Evolutionary conservation across 2,113 vertebrate genomes (phyloP), one percentile per base, ranked within the genome.

Genomic region (Amazona guildingii): DNA sequence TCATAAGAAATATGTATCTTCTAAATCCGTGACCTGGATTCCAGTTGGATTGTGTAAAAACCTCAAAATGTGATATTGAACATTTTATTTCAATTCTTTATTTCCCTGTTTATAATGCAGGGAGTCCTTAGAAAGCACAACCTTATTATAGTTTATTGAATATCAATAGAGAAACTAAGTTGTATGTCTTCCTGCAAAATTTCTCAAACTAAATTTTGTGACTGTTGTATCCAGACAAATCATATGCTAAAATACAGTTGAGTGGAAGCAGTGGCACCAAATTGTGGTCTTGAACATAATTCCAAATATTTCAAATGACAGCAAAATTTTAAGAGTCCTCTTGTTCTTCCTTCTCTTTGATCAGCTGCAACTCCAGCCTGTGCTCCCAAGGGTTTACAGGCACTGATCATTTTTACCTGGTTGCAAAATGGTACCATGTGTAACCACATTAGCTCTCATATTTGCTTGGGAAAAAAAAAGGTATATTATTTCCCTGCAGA

Each of bases 1-100:
- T 93, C 68, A 55, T 72, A 93, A 93, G 94, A 95, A 97, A 97
- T 84, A 69, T 74, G 4, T 88, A 29, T 64, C 52, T 84, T 88
- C 57, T 49, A 62, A 93, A 87, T 73, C 74, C 49, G 28, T 91
- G 86, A 83, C 31, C 66, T 87, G 70, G 69, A 85, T 92, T 94
- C 72, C 28, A 70, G 28, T 46, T 77, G 39, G 70, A 79, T 67
- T 88, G 48, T 44, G 72, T 39, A 70, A 92, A 92, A 93, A 62
- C 29, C 52, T 94, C 1, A 5, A 92, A 92, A 92, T 57, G 18
- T 76, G 51, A 46, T 49, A 80, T 27, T 62, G 62, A 91, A 69
- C 33, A 16, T 84, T 78, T 51, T 6, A 39, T 72, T 91, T 64
- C 43, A 68, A 41, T 44, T 39, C 46, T 69, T 90, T 85, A 35